phyloP scores from a whole-genome alignment of 2,797 vertebrate genomes.

The Sebastes matsubarae region DNA sequence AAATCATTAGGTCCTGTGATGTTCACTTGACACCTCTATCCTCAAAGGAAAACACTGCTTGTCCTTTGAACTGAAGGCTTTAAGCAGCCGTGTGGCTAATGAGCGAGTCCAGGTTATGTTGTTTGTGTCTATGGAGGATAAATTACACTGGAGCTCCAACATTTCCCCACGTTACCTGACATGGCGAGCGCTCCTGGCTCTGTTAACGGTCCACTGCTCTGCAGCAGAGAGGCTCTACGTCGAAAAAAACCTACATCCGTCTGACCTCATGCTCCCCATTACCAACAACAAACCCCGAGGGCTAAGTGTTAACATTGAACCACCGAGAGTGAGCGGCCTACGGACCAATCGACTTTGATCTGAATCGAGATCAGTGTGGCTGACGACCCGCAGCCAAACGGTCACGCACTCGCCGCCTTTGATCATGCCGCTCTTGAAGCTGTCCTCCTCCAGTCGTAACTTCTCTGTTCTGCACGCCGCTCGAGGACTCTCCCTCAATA shows the following conservation, averaged over 20 bases:
- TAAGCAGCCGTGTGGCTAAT: conserved; percentile 25
- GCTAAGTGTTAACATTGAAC: conserved; percentile 54
- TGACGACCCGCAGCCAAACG: conserved; percentile 57
- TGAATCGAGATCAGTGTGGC: conserved; percentile 55
- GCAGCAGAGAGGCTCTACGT: conserved; percentile 11
- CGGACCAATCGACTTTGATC: conserved; percentile 60
- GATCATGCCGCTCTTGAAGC: conserved; percentile 60
- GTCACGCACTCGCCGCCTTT: conserved; percentile 59
- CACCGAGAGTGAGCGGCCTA: conserved; percentile 42
- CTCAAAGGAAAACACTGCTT: conserved; percentile 30
- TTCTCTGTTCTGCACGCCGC: conserved; percentile 42
- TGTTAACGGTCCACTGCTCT: conserved; percentile 22
- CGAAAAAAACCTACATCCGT: conserved; percentile 42
- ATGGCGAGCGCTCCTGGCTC: background rate
- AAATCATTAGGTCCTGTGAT: background rate
- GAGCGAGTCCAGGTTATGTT: conserved; percentile 2
- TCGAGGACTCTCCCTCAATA: conserved; percentile 45
- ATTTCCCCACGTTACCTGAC: conserved; percentile 29
- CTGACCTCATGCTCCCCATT: conserved; percentile 64
- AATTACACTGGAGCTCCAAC: conserved; percentile 21
- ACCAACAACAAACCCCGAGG: conserved; percentile 58
- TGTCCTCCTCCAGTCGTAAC: conserved; percentile 43
- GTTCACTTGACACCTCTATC: conserved; percentile 25
- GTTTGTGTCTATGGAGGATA: conserved; percentile 27
- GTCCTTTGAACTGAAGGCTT: conserved; percentile 41